phyloP scores from a whole-genome alignment of 2,113 vertebrate genomes.

The Sitta europaea region DNA sequence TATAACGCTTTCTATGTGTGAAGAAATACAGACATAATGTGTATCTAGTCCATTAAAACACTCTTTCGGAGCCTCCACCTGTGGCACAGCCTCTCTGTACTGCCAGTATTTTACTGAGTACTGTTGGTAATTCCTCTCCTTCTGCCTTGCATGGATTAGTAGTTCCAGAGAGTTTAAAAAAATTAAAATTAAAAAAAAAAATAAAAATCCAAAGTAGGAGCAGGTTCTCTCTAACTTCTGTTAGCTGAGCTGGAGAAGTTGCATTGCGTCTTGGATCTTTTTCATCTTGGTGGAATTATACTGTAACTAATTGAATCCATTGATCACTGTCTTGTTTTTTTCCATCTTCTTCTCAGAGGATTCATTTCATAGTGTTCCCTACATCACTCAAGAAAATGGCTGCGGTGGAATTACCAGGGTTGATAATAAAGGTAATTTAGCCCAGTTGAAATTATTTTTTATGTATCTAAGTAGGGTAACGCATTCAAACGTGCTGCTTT shows the following conservation, averaged over 20 bases:
- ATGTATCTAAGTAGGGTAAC: slow-evolving; percentile 50
- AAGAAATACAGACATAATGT: slow-evolving; percentile 65
- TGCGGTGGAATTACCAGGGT: slow-evolving; percentile 65
- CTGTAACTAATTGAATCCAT: slow-evolving; percentile 79
- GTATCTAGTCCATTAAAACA: slow-evolving; percentile 55
- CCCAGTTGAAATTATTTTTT: slow-evolving; percentile 62
- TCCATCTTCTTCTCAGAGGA: slow-evolving; percentile 72
- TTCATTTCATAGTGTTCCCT: slow-evolving; percentile 71
- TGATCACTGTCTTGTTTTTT: slow-evolving; percentile 78
- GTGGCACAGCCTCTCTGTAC: slow-evolving; percentile 29
- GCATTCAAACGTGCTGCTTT: slow-evolving; percentile 3
- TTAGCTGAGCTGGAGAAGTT: slow-evolving; percentile 45
- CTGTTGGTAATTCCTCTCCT: slow-evolving; percentile 16
- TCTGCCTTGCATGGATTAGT: not conserved
- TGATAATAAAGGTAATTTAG: slow-evolving; percentile 75
- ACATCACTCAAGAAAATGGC: slow-evolving; percentile 74
- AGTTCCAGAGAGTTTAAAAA: not conserved
- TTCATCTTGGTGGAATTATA: slow-evolving; percentile 71
- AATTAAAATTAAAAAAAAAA: not conserved
- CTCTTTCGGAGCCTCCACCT: slow-evolving; percentile 56
- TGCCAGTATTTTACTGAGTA: slow-evolving; percentile 30
- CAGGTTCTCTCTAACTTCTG: slow-evolving; percentile 13
- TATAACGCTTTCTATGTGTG: slow-evolving; percentile 65
- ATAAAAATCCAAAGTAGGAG: not conserved
- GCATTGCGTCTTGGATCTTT: slow-evolving; percentile 60